These are phyloP conservation scores for Anableps anableps DNA, from an alignment of 2,797 vertebrate genomes.

Conservation along the genomic window DNA sequence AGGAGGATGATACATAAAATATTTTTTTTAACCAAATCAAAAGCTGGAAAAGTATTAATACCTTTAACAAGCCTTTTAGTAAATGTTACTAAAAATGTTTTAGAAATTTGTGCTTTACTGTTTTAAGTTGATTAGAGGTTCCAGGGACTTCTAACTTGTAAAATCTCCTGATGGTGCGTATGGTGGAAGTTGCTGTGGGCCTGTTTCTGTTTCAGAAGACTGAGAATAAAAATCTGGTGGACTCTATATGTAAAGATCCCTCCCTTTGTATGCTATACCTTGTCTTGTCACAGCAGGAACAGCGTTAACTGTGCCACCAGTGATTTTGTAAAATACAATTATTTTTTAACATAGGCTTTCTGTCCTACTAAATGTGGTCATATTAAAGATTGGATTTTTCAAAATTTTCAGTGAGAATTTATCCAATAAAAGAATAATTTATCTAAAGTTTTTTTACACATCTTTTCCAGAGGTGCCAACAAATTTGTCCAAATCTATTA, in stretches of 20 bases:
- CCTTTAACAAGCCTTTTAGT: too few relatives aligned
- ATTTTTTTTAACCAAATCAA: neutral
- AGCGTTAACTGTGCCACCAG: neutral
- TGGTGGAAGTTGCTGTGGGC: neutral
- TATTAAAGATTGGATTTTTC: too few relatives aligned
- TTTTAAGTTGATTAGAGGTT: neutral
- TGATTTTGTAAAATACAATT: neutral
- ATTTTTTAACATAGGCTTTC: neutral
- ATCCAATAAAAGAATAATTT: neutral
- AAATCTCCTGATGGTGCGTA: neutral
- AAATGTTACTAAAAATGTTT: neutral
- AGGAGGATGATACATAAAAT: neutral
- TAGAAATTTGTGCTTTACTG: neutral
- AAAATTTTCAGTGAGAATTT: neutral
- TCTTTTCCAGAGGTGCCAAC: too few relatives aligned
- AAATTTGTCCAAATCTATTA: neutral
- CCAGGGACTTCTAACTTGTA: neutral
- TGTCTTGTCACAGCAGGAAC: neutral
- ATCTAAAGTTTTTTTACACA: neutral
- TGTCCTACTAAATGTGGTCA: too few relatives aligned
- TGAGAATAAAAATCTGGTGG: neutral
- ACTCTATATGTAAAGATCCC: neutral
- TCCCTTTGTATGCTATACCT: neutral
- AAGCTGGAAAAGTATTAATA: neutral
- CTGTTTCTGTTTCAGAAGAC: neutral